Conservation (phyloP, 1,140 invertebrate species). For the Pentalonia nigronervosa region DNA sequence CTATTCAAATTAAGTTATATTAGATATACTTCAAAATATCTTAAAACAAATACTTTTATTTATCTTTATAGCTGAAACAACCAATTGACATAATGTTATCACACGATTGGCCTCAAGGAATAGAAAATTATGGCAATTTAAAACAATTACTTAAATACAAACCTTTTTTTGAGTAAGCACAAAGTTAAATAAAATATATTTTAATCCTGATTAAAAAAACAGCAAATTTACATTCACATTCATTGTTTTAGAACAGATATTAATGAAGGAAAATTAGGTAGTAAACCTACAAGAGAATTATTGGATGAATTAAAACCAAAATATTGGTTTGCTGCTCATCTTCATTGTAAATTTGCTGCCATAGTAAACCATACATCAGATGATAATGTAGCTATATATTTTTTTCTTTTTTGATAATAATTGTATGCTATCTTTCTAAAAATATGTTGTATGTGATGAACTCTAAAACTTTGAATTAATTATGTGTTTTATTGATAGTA, state of each 20-base stretch:
- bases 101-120: constrained; percentile 95
- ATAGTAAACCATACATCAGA: constrained; percentile 73
- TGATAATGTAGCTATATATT: constrained; percentile 59
- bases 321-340: constrained; percentile 97
- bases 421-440: neutral
- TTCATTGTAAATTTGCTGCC: constrained; percentile 96
- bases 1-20: neutral
- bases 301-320: constrained; percentile 80
- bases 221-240: neutral
- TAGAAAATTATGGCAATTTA: constrained; percentile 86
- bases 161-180: constrained; percentile 74
- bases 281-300: constrained; percentile 81
- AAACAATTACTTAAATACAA: constrained; percentile 81
- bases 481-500: neutral
- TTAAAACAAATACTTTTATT: constrained; percentile 47
- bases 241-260: constrained; percentile 77
- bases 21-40: neutral
- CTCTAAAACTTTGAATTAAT: neutral
- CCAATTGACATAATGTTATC: constrained; percentile 90
- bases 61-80: constrained; percentile 70
- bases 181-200: neutral
- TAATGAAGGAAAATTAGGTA: constrained; percentile 81
- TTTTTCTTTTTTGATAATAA: too few relatives aligned
- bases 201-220: neutral
- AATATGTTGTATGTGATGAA: neutral